A percentile compares a stretch with the other conserved stretches of the same genome.
Evolutionary conservation across 2,797 vertebrate genomes (phyloP).

Genomic region (Craterocephalus amniculus): DNA sequence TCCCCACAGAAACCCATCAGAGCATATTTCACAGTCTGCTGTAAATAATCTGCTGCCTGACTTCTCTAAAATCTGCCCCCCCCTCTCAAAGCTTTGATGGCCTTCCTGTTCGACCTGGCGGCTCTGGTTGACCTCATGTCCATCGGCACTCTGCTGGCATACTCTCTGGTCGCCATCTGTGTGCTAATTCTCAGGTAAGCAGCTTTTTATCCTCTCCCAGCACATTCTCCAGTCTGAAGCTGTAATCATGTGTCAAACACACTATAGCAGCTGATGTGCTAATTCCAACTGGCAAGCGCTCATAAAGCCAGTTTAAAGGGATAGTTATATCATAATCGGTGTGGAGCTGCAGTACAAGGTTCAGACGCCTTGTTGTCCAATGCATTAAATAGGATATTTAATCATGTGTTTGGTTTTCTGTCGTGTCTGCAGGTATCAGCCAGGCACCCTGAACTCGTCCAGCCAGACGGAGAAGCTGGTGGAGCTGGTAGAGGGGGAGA

Average conservation of each 20-base stretch:
- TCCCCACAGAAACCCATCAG: no score
- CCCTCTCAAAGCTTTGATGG: conserved; percentile 87
- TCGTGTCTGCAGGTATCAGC: conserved; percentile 87
- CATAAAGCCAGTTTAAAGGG: conserved; percentile 4
- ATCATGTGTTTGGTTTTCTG: not conserved
- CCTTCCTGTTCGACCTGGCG: conserved; percentile 91
- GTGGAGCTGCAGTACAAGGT: conserved; percentile 3
- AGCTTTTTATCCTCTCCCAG: not conserved
- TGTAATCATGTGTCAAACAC: conserved; percentile 6
- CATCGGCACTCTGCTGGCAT: conserved; percentile 94
- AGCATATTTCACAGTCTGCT: no score
- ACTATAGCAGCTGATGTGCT: not conserved
- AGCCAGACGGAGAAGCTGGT: conserved; percentile 86
- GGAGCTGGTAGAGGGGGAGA: conserved; percentile 84
- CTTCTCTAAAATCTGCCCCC: conserved; percentile 12
- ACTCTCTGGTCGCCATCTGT: conserved; percentile 93
- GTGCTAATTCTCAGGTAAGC: conserved; percentile 87
- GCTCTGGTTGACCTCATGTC: conserved; percentile 98
- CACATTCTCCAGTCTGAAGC: conserved; percentile 1
- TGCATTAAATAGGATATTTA: no score
- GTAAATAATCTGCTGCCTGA: no score
- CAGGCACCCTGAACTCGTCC: conserved; percentile 76
- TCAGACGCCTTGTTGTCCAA: conserved; percentile 6
- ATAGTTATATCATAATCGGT: conserved; percentile 9
- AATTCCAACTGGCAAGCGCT: not conserved